Evolutionary conservation across 2,113 vertebrate genomes (phyloP), one percentile per base, ranked within the genome.

Genomic region (Cepphus grylle): DNA sequence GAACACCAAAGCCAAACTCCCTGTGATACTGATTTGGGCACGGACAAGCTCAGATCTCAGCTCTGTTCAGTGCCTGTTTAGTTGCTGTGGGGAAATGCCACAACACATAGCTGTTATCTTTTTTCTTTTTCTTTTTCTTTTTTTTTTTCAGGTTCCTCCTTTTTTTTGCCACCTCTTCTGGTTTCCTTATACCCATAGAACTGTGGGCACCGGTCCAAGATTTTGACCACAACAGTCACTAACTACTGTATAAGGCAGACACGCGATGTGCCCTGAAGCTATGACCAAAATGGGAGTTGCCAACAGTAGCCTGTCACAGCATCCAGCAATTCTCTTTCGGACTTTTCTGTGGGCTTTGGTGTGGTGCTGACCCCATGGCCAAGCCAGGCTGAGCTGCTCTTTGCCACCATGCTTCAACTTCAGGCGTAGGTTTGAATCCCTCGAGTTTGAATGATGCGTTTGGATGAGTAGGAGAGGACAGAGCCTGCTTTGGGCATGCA

Each of bases 61-160:
- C 80, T 83, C 86, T 83, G 30, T 43, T 45, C 50, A 47, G 65
- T 40, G 30, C 26, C 50, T 15, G 3, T 59, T 34, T 32, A 63
- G 21, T 8, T 81, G 38, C 61, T 67, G 23, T 30, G 20, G 29
- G 20, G n/a, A 78, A 45, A 47, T 27, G 22, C 7, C 82, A 90
- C 52, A 36, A 14, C 20, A 47, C 1, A 4, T 2, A 56, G 27
- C 7, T 81, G 8, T 34, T n/a, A 13, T 79, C 11, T 38, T 26
- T 25, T 29, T 32, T 25, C 5, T 4, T 47, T 30, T 11, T 20
- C 2, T 43, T 26, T 12, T 20, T 16, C 2, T 0, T 32, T n/a
- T 8, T 36, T 80, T 80, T 61, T 21, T 36, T 3, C 25, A 50
- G 18, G 10, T 40, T 59, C 27, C n/a, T 69, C 42, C 62, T 58